Conservation (phyloP, 2,888 invertebrate genomes). For the Parnassius apollo region DNA sequence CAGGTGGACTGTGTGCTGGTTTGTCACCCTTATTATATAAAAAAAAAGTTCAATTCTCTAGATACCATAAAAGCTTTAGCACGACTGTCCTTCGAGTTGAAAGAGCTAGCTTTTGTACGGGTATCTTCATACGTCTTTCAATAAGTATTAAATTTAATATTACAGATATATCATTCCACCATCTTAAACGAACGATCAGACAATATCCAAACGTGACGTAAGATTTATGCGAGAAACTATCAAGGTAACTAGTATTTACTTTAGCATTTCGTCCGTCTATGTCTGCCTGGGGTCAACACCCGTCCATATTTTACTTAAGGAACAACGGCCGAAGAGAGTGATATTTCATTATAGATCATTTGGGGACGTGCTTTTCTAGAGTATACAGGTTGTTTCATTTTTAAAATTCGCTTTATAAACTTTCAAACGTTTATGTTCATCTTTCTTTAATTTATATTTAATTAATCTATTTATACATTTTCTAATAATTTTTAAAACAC, state of each 20-base stretch:
- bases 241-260: conserved; percentile 24
- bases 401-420: background rate
- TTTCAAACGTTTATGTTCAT: too few relatives aligned
- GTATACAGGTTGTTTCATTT: conserved; percentile 32
- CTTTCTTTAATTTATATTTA: too few relatives aligned
- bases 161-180: conserved; percentile 14
- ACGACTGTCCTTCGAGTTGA: too few relatives aligned
- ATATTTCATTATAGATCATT: conserved; percentile 59
- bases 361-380: conserved; percentile 36
- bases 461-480: too few relatives aligned
- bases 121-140: background rate
- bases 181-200: conserved; percentile 22
- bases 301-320: conserved; percentile 38
- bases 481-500: too few relatives aligned
- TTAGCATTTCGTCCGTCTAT: conserved; percentile 28
- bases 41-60: too few relatives aligned
- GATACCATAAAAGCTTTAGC: too few relatives aligned
- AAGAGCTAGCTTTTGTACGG: background rate
- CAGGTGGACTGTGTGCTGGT: too few relatives aligned
- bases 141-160: conserved; percentile 3
- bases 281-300: conserved; percentile 30
- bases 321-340: conserved; percentile 36
- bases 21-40: too few relatives aligned
- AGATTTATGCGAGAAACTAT: conserved; percentile 27
- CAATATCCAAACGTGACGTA: conserved; percentile 21